A percentile compares a stretch with the other conserved stretches of the same genome.
These are phyloP conservation scores for Coilia nasus DNA, from an alignment of 2,797 vertebrate genomes.

Conservation along the genomic window DNA sequence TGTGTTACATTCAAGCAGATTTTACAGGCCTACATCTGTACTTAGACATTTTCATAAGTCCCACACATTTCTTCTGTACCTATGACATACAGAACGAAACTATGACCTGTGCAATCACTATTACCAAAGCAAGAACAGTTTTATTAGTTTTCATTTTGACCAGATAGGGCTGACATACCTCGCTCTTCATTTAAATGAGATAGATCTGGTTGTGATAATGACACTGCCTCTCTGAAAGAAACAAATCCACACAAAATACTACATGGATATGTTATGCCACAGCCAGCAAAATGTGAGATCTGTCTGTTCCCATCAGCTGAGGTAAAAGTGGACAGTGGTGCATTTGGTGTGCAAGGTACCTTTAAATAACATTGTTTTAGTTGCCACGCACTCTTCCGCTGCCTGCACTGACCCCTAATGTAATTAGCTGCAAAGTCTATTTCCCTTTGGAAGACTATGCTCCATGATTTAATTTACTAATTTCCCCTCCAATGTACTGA, in stretches of 20 bases:
- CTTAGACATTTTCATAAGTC: not conserved
- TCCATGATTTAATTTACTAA: conserved; percentile 44
- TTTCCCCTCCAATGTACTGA: conserved; percentile 29
- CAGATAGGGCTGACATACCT: not conserved
- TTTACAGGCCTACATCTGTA: too few species aligned
- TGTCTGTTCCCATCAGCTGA: not conserved
- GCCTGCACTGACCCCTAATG: conserved; percentile 31
- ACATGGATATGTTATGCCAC: not conserved
- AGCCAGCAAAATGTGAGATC: not conserved
- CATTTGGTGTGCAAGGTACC: not conserved
- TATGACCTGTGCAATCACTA: too few species aligned
- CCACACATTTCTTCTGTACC: too few species aligned
- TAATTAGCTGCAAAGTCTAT: conserved; percentile 42
- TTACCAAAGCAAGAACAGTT: too few species aligned
- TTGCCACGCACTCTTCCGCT: not conserved
- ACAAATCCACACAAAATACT: not conserved
- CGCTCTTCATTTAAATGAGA: not conserved
- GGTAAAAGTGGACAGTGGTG: not conserved
- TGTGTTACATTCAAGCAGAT: too few species aligned
- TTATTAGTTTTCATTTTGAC: not conserved
- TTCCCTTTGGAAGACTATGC: conserved; percentile 21
- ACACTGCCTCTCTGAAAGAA: not conserved
- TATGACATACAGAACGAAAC: too few species aligned
- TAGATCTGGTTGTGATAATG: not conserved
- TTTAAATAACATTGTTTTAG: conserved; percentile 20